Evolutionary conservation across 2,888 invertebrate species (phyloP).

Genomic region (Dicyrtoma fusca): DNA sequence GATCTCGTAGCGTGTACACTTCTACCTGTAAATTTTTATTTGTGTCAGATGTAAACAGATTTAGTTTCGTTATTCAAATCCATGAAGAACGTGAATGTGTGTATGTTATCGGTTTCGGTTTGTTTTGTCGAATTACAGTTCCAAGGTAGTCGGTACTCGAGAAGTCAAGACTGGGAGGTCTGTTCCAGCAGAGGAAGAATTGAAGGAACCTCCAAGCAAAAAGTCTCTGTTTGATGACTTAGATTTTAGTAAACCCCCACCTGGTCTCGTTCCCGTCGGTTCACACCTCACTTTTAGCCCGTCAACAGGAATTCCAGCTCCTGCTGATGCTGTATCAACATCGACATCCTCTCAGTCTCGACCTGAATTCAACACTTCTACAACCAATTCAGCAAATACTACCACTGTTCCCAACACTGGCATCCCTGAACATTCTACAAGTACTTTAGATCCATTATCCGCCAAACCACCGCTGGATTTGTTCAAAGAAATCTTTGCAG

Average conservation of each 20-base stretch:
- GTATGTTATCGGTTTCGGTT: conserved; percentile 4
- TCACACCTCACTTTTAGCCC: not conserved
- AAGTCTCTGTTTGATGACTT: conserved; percentile 53
- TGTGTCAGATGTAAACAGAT: no score
- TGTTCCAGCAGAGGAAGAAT: not conserved
- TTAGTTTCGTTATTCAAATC: no score
- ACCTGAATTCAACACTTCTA: not conserved
- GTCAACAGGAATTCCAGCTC: not conserved
- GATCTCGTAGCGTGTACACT: no score
- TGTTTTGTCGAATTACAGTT: conserved; percentile 40
- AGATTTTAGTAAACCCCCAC: conserved; percentile 56
- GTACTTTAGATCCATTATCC: not conserved
- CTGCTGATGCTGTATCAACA: conserved; percentile 12
- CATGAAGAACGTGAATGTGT: not conserved
- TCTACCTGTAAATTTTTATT: no score
- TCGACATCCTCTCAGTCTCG: conserved; percentile 10
- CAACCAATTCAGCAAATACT: not conserved
- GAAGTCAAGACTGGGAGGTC: conserved; percentile 20
- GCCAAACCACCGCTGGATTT: conserved; percentile 51
- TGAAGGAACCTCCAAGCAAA: conserved; percentile 36
- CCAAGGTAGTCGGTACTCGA: conserved; percentile 48
- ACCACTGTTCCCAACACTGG: not conserved
- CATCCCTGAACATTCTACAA: not conserved
- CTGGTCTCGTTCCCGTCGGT: conserved; percentile 45
- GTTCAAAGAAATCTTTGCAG: conserved; percentile 56